Conservation (phyloP, 2,888 invertebrate species). For the Mimas tiliae region DNA sequence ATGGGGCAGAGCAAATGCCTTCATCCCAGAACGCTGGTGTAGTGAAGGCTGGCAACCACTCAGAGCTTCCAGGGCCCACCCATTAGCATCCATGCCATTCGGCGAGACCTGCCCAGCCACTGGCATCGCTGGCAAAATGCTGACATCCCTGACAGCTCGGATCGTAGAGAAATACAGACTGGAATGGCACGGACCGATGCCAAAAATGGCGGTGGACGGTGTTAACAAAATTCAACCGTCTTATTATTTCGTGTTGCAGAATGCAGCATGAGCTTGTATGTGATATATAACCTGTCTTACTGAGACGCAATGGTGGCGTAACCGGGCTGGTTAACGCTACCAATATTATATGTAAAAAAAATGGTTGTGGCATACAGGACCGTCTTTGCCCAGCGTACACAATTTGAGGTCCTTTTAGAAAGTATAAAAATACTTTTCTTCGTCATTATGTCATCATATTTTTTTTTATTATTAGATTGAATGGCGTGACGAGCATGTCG, state of each 20-base stretch:
- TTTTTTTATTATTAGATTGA: too few relatives aligned
- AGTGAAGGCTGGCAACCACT: constrained; percentile 66
- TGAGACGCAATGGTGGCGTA: background rate
- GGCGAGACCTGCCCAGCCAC: constrained; percentile 71
- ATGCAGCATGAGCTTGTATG: constrained; percentile 58
- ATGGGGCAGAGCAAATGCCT: constrained; percentile 71
- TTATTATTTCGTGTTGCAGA: constrained; percentile 74
- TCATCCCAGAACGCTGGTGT: constrained; percentile 76
- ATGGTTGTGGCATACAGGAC: too few relatives aligned
- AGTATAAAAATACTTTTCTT: too few relatives aligned
- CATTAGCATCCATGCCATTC: constrained; percentile 66
- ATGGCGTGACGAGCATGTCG: too few relatives aligned
- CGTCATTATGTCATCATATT: too few relatives aligned
- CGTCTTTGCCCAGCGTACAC: too few relatives aligned
- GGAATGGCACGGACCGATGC: constrained; percentile 76
- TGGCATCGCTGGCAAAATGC: constrained; percentile 62
- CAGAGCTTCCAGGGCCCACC: constrained; percentile 65
- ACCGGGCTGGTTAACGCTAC: background rate
- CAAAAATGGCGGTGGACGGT: constrained; percentile 59
- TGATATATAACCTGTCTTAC: constrained; percentile 10
- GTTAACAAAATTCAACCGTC: constrained; percentile 72
- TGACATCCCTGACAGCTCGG: constrained; percentile 58
- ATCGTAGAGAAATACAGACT: constrained; percentile 69
- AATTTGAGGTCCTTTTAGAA: too few relatives aligned
- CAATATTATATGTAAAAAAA: too few relatives aligned